phyloP scores from a whole-genome alignment of 2,797 vertebrate species.

The Dendrocincla fuliginosa region DNA sequence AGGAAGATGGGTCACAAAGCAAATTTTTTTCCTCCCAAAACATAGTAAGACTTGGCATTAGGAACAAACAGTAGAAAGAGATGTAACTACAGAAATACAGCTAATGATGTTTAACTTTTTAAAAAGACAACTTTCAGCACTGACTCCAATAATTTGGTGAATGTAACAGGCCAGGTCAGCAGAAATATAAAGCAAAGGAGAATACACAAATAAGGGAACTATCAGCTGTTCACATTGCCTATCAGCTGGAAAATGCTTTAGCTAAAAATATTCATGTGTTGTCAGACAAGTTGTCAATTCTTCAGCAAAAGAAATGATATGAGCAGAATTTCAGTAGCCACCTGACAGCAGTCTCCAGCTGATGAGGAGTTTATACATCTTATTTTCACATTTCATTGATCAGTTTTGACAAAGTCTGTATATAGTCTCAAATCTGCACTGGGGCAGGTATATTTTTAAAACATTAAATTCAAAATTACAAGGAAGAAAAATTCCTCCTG shows the following conservation, averaged over 20 bases:
- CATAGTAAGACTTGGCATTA: not conserved
- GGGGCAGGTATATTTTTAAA: slow-evolving; percentile 58
- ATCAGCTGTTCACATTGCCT: not conserved
- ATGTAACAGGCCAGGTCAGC: not conserved
- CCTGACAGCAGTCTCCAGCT: not conserved
- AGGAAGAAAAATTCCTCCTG: slow-evolving; percentile 65
- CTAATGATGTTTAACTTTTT: not conserved
- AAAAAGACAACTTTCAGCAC: not conserved
- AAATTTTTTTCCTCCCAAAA: not conserved
- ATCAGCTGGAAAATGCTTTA: not conserved
- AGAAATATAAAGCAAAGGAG: not conserved
- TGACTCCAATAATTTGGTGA: not conserved
- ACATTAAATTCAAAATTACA: slow-evolving; percentile 51
- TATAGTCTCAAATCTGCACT: not conserved
- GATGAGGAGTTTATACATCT: not conserved
- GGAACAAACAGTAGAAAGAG: not conserved
- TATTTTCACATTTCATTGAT: slow-evolving; percentile 25
- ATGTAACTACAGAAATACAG: not conserved
- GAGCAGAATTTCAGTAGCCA: slow-evolving; percentile 14
- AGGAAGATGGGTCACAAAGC: not conserved
- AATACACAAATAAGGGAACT: not conserved
- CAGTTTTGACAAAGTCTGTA: slow-evolving; percentile 3
- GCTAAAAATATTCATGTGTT: not conserved
- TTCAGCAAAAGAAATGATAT: slow-evolving; percentile 8
- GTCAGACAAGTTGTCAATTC: slow-evolving; percentile 9